Evolutionary conservation across 2,797 vertebrate genomes (phyloP), one percentile per base, ranked within the genome.

Genomic region (Chaunax sp.): DNA sequence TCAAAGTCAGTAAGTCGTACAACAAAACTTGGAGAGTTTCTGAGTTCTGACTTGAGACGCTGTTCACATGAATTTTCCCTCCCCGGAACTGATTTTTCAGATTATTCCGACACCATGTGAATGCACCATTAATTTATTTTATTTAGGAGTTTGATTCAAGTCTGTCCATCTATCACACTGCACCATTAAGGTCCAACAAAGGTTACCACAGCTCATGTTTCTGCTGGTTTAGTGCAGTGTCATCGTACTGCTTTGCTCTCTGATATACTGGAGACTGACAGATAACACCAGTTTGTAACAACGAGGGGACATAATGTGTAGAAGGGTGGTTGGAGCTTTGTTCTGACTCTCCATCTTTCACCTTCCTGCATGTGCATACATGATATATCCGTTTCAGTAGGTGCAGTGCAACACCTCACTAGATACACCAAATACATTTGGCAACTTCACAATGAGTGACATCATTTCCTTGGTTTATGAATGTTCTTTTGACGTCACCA

Each of bases 131-230:
- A 15, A 40, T 16, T 15, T 15, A 15, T 40, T 16, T 15, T 40
- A 40, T 15, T 16, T 3, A 15, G 38, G 13, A 13, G 3, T 40
- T 40, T 40, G n/a, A 22, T n/a, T 44, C n/a, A 26, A 35, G 16
- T 64, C 8, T 57, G 25, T 28, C 20, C 19, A 19, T 20, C 12
- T 6, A 18, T 53, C 43, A 9, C 57, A 26, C 52, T 26, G 26
- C 20, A 16, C 37, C 10, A 6, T 40, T 18, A 20, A 59, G 40
- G 23, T 30, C 38, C 22, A 49, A 45, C 38, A 16, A 3, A 46
- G 5, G 1, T 26, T 37, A 40, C 44, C 20, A 13, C 26, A 16
- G 47, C 64, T 78, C 64, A 65, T 64, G 57, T 53, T 49, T 26
- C n/a, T 37, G 16, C 22, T 20, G 45, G 38, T 26, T 30, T 4